Base-by-base conservation (phyloP, 2,113 vertebrate species). In the Synodontis membranacea region DNA sequence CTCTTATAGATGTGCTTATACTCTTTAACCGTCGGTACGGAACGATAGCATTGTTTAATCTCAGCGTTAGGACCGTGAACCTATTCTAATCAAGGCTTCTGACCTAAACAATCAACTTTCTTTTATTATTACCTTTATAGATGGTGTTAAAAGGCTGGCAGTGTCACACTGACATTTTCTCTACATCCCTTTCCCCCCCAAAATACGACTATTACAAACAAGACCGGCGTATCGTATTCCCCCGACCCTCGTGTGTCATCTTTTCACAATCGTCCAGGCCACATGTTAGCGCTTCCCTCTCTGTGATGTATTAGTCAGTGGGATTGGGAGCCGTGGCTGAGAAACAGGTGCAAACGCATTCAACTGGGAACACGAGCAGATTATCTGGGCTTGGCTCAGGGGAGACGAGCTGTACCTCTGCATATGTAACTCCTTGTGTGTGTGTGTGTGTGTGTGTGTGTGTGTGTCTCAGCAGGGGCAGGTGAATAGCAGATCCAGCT, bases 341-440 rank as follows among this genome's bases (percentile, higher is more conserved):
- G 89, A 90, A 94, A 94, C 92, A 94, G 94, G 92, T 94, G 93
- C 90, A 90, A 91, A 88, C 90, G 91, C 92, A 94, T 91, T 92
- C 91, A 90, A 90, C 89, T 60, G 54, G 70, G 85, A 85, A 90
- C 89, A 89, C 91, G 91, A 91, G 91, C 90, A 92, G 92, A 94
- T 94, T 93, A 94, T 91, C 91, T 86, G 68, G 76, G 89, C 84
- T 89, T 86, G 89, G 89, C 91, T 93, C 89, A 85, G 87, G 91
- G 89, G 90, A 91, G 86, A 79, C 81, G 54, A 79, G 89, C 74
- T 86, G 68, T 87, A 83, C 68, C 37, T 62, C 78, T 88, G 79
- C 78, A 83, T 76, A 25, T 90, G 70, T 86, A 46, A 50, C 1
- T 82, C 75, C 64, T 60, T 81, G 58, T 85, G 82, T 75, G 87